phyloP scores from a whole-genome alignment of 1,140 invertebrate genomes.

The Zaprionus vittiger region DNA sequence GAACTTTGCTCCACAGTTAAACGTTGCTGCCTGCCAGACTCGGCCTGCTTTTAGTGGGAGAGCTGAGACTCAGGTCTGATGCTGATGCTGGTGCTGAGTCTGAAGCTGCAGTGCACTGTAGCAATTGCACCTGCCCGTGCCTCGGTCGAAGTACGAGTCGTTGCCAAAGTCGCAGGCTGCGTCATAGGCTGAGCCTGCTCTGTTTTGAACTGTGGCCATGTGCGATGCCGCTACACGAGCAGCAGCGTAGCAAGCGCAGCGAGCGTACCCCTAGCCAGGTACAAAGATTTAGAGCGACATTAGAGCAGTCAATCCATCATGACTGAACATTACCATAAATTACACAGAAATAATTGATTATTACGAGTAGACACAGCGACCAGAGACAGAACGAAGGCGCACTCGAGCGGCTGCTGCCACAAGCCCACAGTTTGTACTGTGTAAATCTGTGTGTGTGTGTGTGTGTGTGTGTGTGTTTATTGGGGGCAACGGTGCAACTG shows the following conservation, averaged over 20 bases:
- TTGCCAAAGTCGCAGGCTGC: constrained; percentile 9
- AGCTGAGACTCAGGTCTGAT: constrained; percentile 31
- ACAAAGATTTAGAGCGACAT: constrained; percentile 84
- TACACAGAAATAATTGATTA: constrained; percentile 85
- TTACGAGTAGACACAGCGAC: constrained; percentile 76
- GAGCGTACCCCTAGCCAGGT: constrained; percentile 60
- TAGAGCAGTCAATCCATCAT: constrained; percentile 85
- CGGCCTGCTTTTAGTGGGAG: constrained; percentile 69
- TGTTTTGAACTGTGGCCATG: constrained; percentile 59
- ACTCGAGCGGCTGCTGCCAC: constrained; percentile 47
- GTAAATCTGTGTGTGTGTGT: constrained; percentile 20
- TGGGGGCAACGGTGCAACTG: constrained; percentile 41
- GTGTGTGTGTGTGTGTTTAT: constrained; percentile 36
- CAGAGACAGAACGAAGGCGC: constrained; percentile 63
- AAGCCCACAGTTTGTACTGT: constrained; percentile 47
- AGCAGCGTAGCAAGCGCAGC: constrained; percentile 13
- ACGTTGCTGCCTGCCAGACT: constrained; percentile 46
- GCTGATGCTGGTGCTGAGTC: neutral
- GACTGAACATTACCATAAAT: constrained; percentile 85
- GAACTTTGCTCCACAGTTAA: constrained; percentile 44
- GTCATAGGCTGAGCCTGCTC: constrained; percentile 38
- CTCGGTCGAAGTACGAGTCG: constrained; percentile 36
- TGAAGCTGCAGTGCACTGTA: constrained; percentile 35
- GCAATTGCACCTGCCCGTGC: constrained; percentile 73
- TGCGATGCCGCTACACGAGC: constrained; percentile 52